These are phyloP conservation scores for Apocheima hispidaria DNA, from an alignment of 2,888 invertebrate species.

Conservation along the genomic window DNA sequence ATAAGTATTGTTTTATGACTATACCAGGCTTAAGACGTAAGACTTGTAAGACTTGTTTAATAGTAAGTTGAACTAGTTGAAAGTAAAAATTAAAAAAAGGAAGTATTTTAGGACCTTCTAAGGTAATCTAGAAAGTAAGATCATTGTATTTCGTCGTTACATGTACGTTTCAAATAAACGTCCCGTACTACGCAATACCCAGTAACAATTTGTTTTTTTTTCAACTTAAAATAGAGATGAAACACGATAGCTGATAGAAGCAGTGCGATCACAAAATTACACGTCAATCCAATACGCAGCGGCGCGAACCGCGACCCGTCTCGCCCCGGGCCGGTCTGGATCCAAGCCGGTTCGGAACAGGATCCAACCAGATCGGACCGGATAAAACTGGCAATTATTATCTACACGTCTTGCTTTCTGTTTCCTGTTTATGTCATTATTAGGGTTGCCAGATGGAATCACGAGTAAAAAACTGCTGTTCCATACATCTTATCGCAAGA, in stretches of 20 bases:
- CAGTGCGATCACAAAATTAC: slow-evolving; percentile 73
- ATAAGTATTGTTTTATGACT: too few species aligned
- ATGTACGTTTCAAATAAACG: background rate
- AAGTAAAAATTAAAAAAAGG: too few species aligned
- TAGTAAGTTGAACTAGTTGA: too few species aligned
- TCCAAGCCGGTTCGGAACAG: slow-evolving; percentile 32
- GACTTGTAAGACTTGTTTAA: too few species aligned
- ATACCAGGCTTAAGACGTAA: too few species aligned
- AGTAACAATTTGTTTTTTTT: slow-evolving; percentile 43
- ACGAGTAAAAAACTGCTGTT: too few species aligned
- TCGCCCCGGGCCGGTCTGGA: slow-evolving; percentile 52
- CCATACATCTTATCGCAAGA: too few species aligned
- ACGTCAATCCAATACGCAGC: slow-evolving; percentile 78
- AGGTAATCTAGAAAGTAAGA: too few species aligned
- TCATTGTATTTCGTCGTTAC: background rate
- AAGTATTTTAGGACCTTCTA: too few species aligned
- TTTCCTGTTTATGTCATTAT: slow-evolving; percentile 19
- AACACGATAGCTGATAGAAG: slow-evolving; percentile 44
- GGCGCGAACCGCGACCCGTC: slow-evolving; percentile 60
- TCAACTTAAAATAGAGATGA: slow-evolving; percentile 29
- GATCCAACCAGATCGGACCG: slow-evolving; percentile 45
- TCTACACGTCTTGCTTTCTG: slow-evolving; percentile 27
- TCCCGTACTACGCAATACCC: background rate
- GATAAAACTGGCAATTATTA: slow-evolving; percentile 55
- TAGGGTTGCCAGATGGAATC: too few species aligned